Conservation (phyloP, 2,113 vertebrate species). For the Synodontis membranacea region DNA sequence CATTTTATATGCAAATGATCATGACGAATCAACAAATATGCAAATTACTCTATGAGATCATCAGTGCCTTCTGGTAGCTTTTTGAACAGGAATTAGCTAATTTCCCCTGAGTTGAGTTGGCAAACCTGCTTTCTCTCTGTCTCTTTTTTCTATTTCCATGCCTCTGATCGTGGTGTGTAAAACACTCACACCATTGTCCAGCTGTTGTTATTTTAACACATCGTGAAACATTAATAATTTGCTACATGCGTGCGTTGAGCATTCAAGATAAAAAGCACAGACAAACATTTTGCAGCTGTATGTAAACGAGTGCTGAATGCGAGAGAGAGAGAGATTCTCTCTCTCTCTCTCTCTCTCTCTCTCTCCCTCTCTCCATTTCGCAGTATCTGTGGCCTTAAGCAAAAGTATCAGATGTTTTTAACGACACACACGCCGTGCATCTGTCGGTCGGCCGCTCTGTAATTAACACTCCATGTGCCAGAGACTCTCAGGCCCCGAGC, state of each 20-base stretch:
- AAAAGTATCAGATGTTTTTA: conserved; percentile 59
- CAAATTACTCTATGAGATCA: not conserved
- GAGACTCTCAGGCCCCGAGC: conserved; percentile 41
- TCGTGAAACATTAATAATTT: conserved; percentile 22
- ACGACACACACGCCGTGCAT: conserved; percentile 59
- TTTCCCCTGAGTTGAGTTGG: not conserved
- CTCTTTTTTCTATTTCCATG: not conserved
- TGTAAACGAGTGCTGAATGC: conserved; percentile 24
- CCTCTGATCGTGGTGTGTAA: not conserved
- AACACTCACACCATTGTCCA: conserved; percentile 21
- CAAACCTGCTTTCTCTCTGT: not conserved
- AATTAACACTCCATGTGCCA: conserved; percentile 60
- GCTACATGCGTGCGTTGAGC: not conserved
- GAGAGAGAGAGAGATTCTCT: too few species aligned
- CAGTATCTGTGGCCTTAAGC: conserved; percentile 50
- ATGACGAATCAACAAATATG: not conserved
- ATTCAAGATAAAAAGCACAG: not conserved
- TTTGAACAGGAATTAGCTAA: not conserved
- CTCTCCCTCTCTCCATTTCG: conserved; percentile 33
- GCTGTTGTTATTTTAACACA: conserved; percentile 42
- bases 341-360: not conserved
- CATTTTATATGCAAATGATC: not conserved
- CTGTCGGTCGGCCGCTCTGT: conserved; percentile 59
- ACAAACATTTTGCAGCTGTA: conserved; percentile 32
- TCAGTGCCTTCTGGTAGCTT: not conserved